phyloP scores from a whole-genome alignment of 1,140 invertebrate genomes.

The Scaptomyza hsui region DNA sequence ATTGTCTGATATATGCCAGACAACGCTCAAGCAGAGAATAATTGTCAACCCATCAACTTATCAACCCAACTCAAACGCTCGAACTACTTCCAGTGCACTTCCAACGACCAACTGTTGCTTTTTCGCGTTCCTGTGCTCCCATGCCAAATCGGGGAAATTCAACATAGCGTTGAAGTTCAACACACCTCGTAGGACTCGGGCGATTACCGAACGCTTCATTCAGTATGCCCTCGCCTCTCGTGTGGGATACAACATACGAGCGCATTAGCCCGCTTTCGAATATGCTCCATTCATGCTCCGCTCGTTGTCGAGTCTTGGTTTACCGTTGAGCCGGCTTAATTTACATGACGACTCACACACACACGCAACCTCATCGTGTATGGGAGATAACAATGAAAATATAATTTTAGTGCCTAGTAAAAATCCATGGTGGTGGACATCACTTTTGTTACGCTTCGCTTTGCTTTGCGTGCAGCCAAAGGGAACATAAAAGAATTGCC shows the following conservation, averaged over 20 bases:
- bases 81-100: conserved; percentile 47
- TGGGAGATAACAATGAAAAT: conserved; percentile 71
- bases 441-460: conserved; percentile 64
- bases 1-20: conserved; percentile 8
- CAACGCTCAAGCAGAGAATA: not conserved
- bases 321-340: conserved; percentile 33
- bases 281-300: not conserved
- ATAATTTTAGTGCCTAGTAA: conserved; percentile 77
- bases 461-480: conserved; percentile 59
- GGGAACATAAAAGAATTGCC: conserved; percentile 49
- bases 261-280: not conserved
- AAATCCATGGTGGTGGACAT: conserved; percentile 71
- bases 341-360: conserved; percentile 32
- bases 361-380: not conserved
- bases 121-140: not conserved
- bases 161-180: conserved; percentile 48
- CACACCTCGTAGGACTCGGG: conserved; percentile 8
- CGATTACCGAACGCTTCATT: not conserved
- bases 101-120: conserved; percentile 62
- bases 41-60: not conserved
- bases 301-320: not conserved
- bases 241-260: not conserved
- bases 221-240: conserved; percentile 1
- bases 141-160: conserved; percentile 15
- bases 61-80: not conserved